phyloP scores from a whole-genome alignment of 2,888 invertebrate genomes.

The Galerucella pusilla region DNA sequence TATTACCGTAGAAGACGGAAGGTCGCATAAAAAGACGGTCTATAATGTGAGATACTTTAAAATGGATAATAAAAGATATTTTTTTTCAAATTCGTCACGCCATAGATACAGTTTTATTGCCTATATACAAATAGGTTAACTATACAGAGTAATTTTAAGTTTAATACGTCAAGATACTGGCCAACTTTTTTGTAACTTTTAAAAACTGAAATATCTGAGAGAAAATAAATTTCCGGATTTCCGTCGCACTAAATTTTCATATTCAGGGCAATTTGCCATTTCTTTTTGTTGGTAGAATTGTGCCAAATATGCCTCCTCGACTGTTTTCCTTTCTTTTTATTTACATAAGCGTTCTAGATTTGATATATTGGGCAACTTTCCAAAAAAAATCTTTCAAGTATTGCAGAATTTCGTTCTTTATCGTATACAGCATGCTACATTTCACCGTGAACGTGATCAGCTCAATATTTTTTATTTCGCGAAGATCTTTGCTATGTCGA shows the following conservation, averaged over 20 bases:
- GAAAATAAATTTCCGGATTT: neutral
- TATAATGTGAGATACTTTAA: neutral
- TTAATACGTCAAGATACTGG: too few species aligned
- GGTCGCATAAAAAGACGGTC: neutral
- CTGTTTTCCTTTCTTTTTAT: conserved; percentile 3
- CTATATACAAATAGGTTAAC: too few species aligned
- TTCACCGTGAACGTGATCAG: too few species aligned
- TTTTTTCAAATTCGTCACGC: neutral
- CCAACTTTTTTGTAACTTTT: too few species aligned
- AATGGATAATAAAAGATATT: neutral
- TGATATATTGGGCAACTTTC: conserved; percentile 16
- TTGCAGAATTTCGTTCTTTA: conserved; percentile 5
- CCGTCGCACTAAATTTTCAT: neutral
- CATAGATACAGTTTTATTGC: too few species aligned
- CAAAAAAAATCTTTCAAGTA: neutral
- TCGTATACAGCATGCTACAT: neutral
- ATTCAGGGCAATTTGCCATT: conserved; percentile 7
- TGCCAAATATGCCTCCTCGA: neutral
- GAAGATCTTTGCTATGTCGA: too few species aligned
- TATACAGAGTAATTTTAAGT: too few species aligned
- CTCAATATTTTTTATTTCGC: too few species aligned
- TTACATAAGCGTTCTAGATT: neutral
- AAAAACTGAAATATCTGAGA: neutral
- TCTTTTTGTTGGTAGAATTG: neutral
- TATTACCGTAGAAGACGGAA: neutral